Evolutionary conservation across 2,888 invertebrate species (phyloP), one percentile per base, ranked within the genome.

Genomic region (Pandemis corylana): DNA sequence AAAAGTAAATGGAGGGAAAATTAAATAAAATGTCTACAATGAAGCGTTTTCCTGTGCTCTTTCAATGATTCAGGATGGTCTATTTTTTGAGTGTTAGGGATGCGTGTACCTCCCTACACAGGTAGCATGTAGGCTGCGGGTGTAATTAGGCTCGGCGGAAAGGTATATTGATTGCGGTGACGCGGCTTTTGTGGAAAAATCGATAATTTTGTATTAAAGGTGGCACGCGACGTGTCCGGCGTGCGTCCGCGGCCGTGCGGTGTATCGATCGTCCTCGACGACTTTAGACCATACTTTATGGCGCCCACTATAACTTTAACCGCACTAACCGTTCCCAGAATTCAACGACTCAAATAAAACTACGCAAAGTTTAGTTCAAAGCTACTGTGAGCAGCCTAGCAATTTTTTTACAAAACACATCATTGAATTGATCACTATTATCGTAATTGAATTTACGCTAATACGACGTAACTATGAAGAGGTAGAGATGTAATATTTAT

Each of bases 1-100:
- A 94, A 94, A 94, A 93, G 92, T 93, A 94, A 94, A 93, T 93
- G 93, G 93, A 93, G 93, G 94, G 93, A 94, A 94, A 94, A 93
- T 94, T 93, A 93, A 94, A 93, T 94, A 93, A 93, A 94, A 94
- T 92, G 93, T 93, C 93, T 92, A 93, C 93, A 93, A 94, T 93
- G 91, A 93, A 93, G 90, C 93, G 89, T 91, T 93, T 94, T 93
- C 94, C 94, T 93, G 93, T 91, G 90, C 93, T 89, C 91, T 92
- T 93, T 93, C 90, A 92, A 92, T 91, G 91, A 91, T 92, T 92
- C 92, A 92, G 90, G 91, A 86, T 88, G 87, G 90, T 88, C 89
- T 90, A 90, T 91, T 91, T 92, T 92, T 91, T 90, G 89, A 89
- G 87, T 81, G 86, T 82, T 83, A 83, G 82, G 82, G 81, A 79